Conservation (phyloP, 2,113 vertebrate genomes). For the Ictalurus punctatus region DNA sequence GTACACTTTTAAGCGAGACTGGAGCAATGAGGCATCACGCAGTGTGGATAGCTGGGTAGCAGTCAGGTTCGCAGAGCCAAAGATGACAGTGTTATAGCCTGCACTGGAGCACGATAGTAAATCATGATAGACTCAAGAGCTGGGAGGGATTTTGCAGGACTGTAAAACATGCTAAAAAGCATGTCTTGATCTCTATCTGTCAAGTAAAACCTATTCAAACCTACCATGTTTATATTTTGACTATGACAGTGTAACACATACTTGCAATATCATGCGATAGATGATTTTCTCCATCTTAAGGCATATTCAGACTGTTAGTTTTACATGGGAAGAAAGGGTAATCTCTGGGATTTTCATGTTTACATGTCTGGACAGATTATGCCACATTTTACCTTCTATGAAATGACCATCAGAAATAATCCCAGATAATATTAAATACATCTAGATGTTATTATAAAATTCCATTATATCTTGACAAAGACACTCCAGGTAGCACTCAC, state of each 20-base stretch:
- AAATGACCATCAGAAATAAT: background rate
- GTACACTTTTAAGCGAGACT: background rate
- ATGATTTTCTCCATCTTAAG: background rate
- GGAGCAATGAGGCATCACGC: conserved; percentile 9
- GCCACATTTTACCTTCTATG: background rate
- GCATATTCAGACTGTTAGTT: background rate
- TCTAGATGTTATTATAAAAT: background rate
- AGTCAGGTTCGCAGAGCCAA: conserved; percentile 2
- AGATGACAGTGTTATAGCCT: conserved; percentile 34
- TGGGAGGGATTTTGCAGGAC: background rate
- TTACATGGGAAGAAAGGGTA: background rate
- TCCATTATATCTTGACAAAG: background rate
- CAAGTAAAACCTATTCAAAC: background rate
- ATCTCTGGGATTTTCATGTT: background rate
- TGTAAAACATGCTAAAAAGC: conserved; percentile 21
- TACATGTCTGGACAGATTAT: background rate
- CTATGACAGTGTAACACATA: background rate
- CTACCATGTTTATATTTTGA: background rate
- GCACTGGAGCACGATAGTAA: background rate
- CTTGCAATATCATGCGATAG: background rate
- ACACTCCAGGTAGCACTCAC: background rate
- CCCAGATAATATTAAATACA: background rate
- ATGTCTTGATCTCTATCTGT: conserved; percentile 4
- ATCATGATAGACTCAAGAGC: conserved; percentile 17
- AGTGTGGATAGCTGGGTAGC: background rate